A percentile compares a stretch with the other conserved stretches of the same genome.
Evolutionary conservation across 2,797 vertebrate species (phyloP).

Genomic region (Glossophaga mutica): DNA sequence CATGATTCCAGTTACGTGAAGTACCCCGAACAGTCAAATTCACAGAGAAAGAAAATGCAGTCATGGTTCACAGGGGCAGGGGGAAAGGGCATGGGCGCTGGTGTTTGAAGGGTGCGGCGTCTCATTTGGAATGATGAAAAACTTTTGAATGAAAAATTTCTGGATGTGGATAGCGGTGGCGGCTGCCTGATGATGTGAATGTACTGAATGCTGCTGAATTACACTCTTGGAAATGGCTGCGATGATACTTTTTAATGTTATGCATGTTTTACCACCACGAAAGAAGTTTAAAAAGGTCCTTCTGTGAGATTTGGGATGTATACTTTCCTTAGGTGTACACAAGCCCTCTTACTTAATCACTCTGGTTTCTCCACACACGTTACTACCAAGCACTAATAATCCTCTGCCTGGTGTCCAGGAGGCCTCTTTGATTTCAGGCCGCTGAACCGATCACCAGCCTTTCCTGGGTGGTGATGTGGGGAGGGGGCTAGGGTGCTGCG

Average conservation of each 20-base stretch:
- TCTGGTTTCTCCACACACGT: background rate
- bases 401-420: background rate
- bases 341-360: slow-evolving; percentile 2
- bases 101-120: background rate
- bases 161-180: background rate
- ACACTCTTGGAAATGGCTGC: background rate
- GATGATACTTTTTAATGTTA: background rate
- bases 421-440: background rate
- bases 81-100: background rate
- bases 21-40: background rate
- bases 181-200: background rate
- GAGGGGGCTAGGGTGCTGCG: background rate
- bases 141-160: background rate
- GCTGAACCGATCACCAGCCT: background rate
- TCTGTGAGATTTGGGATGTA: background rate
- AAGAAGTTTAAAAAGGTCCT: background rate
- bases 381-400: background rate
- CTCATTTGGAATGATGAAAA: background rate
- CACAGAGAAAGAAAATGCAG: background rate
- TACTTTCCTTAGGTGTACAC: background rate
- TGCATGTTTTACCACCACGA: background rate
- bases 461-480: background rate
- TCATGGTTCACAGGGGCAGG: accelerated
- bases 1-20: background rate
- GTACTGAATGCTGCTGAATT: background rate